Base-by-base conservation (phyloP, 2,797 vertebrate species). In the Thripadectes ignobilis region DNA sequence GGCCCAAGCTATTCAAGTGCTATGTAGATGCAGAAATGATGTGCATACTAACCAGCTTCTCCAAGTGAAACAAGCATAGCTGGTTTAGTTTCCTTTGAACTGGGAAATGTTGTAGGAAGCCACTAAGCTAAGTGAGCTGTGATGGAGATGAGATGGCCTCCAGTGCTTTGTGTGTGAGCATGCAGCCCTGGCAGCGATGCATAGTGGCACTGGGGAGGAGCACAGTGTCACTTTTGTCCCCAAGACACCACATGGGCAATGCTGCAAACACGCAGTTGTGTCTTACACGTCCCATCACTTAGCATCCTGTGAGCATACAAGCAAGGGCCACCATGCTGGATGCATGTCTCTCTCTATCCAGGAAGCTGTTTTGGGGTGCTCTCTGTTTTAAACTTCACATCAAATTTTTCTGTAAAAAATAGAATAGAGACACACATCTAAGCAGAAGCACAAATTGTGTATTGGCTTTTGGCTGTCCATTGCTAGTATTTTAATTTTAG, bases 71-170 rank as follows among this genome's bases (percentile, higher is more conserved):
- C 88, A 92, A 97, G 84, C 51, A 87, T 14, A 85, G 62, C 76
- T 87, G 76, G 66, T 95, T 86, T 86, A 68, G 73, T 69, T 95
- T 74, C 85, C 85, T 95, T 96, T 95, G 95, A 94, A 85, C 77
- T 26, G 17, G 61, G 26, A 91, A 84, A 68, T 96, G 76, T 61
- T 92, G 32, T 20, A 89, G 94, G 95, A 93, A 97, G 78, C 78
- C 91, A 94, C 59, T 94, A 91, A 95, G 76, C 85, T 63, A 34
- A 82, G 65, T 69, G 80, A 95, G 85, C 74, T 43, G 34, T 45
- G 81, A 57, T 13, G 23, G 71, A 85, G 95, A 72, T 66, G 87
- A 88, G 78, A 72, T 43, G 55, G 78, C 71, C 88, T 79, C 78
- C 76, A 92, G 84, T 15, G 1, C 59, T 80, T 23, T 26, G 39